These are phyloP conservation scores for Plestiodon gilberti DNA, from an alignment of 2,113 vertebrate species.

Conservation along the genomic window DNA sequence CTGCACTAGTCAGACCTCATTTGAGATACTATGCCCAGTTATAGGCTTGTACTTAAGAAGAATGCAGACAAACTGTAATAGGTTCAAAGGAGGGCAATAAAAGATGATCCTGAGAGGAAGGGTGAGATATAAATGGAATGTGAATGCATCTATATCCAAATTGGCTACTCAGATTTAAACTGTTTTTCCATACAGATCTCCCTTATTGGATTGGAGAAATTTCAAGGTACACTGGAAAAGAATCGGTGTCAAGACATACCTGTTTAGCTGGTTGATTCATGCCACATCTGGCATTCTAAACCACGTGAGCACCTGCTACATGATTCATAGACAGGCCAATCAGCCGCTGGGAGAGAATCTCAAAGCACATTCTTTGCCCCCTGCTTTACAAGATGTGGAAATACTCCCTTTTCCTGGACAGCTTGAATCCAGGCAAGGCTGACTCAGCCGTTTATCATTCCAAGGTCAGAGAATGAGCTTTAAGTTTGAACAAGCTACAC, in stretches of 20 bases:
- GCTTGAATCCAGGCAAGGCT: constrained; percentile 44
- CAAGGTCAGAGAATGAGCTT: constrained; percentile 57
- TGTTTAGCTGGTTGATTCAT: no score
- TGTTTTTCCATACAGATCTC: background rate
- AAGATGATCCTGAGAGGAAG: background rate
- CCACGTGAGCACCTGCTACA: background rate
- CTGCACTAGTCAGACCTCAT: no score
- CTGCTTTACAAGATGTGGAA: constrained; percentile 20
- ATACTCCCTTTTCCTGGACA: constrained; percentile 26
- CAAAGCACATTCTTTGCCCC: background rate
- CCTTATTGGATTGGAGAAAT: background rate
- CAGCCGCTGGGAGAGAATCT: background rate
- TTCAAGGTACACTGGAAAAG: no score
- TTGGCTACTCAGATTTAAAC: background rate
- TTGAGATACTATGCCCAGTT: no score
- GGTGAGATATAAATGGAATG: background rate
- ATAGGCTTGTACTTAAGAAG: no score
- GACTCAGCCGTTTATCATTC: constrained; percentile 59
- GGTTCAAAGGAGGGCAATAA: no score
- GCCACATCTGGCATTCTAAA: background rate
- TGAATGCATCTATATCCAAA: background rate
- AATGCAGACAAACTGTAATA: no score
- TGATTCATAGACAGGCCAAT: background rate
- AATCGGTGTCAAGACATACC: no score
- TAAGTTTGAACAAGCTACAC: constrained; percentile 11